Conservation (phyloP, 2,113 vertebrate species). For the Todiramphus saurophagus region DNA sequence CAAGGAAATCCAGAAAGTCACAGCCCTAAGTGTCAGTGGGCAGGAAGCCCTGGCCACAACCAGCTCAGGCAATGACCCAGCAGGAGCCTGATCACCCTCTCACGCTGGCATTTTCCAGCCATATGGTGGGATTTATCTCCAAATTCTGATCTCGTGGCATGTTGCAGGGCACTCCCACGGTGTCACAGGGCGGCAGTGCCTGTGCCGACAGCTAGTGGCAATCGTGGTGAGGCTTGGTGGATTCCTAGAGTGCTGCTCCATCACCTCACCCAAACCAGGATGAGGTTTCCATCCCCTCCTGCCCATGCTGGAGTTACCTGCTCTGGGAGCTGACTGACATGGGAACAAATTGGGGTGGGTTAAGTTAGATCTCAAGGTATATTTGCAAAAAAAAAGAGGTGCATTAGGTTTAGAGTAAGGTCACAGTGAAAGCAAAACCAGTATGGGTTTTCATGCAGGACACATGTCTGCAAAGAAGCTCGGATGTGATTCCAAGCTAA, state of each 20-base stretch:
- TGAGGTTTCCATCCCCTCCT: background rate
- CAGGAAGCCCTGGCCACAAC: background rate
- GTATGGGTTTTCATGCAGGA: background rate
- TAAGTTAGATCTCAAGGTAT: background rate
- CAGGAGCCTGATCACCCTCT: background rate
- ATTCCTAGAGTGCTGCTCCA: background rate
- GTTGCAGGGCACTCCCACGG: background rate
- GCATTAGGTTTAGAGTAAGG: background rate
- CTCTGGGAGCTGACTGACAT: background rate
- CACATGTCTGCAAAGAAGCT: background rate
- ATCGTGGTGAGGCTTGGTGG: background rate
- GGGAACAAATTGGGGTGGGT: background rate
- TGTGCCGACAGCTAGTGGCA: background rate
- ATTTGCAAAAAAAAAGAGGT: background rate
- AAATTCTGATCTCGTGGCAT: background rate
- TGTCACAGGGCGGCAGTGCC: background rate
- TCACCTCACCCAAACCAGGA: background rate
- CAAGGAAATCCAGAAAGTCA: background rate
- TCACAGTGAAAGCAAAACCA: background rate
- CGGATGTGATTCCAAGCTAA: background rate
- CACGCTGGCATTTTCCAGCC: background rate
- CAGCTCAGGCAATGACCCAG: background rate
- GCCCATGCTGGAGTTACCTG: background rate
- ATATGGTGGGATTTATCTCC: background rate
- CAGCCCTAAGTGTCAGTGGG: background rate